Conservation (phyloP, 2,113 vertebrate genomes). For the Serilophus lunatus region DNA sequence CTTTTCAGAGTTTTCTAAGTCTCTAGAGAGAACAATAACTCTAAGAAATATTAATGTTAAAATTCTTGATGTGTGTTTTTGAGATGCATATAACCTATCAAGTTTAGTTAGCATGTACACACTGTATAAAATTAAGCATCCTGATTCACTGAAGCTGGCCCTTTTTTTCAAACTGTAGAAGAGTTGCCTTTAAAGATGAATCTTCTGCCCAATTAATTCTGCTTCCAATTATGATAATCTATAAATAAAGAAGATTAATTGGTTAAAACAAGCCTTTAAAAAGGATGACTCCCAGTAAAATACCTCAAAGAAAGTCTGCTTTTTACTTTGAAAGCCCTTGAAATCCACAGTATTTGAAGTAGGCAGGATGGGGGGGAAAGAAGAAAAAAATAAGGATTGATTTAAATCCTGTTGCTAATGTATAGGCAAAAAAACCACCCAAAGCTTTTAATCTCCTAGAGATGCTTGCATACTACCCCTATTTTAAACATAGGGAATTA, state of each 20-base stretch:
- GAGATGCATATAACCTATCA: neutral
- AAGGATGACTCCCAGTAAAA: neutral
- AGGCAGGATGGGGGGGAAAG: neutral
- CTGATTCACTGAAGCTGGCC: neutral
- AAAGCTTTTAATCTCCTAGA: neutral
- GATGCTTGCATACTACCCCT: neutral
- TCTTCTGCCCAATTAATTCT: slow-evolving; percentile 74
- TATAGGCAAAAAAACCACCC: neutral
- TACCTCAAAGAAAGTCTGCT: neutral
- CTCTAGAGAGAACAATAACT: neutral
- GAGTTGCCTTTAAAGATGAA: slow-evolving; percentile 53
- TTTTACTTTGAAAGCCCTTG: neutral
- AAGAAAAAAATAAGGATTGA: neutral
- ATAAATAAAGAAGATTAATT: slow-evolving; percentile 1
- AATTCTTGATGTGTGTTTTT: fast-evolving
- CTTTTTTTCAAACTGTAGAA: slow-evolving; percentile 71
- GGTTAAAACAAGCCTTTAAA: neutral
- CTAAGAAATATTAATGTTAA: too few species aligned
- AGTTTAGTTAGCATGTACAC: neutral
- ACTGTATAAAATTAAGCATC: neutral
- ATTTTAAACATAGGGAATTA: neutral
- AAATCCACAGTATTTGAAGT: neutral
- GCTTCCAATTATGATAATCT: slow-evolving; percentile 72
- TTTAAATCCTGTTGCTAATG: neutral
- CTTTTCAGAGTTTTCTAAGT: neutral